Evolutionary conservation across 53 echinoderm and acorn worm genomes (phyloP).

Genomic region (Hippasteria phrygiana): DNA sequence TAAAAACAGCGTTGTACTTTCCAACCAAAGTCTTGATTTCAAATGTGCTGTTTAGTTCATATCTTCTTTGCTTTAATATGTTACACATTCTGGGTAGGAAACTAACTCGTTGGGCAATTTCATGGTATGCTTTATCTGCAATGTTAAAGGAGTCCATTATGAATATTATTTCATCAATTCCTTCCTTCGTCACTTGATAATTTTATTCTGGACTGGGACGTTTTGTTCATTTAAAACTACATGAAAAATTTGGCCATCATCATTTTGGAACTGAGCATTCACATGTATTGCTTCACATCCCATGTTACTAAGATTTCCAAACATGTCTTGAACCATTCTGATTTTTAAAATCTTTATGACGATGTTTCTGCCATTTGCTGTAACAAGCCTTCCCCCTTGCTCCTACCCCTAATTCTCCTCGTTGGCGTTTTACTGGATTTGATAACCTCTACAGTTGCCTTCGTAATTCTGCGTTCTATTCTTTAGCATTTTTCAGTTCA

Average conservation of each 20-base stretch:
- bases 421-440: constrained; percentile 10
- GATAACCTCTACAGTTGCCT: constrained; percentile 27
- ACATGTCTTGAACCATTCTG: constrained; percentile 8
- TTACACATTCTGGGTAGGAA: constrained; percentile 40
- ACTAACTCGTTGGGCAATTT: constrained; percentile 64
- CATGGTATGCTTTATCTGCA: constrained; percentile 68
- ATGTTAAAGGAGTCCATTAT: constrained; percentile 61
- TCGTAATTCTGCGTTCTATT: not conserved
- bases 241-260: constrained; percentile 10
- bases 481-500: constrained; percentile 10
- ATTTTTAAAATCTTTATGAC: constrained; percentile 20
- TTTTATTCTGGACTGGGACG: not conserved
- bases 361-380: constrained; percentile 19
- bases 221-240: constrained; percentile 9
- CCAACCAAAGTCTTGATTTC: constrained; percentile 54
- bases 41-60: constrained; percentile 53
- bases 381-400: not conserved
- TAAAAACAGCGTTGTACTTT: constrained; percentile 68
- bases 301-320: constrained; percentile 17
- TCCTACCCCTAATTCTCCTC: constrained; percentile 18
- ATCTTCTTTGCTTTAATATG: constrained; percentile 56
- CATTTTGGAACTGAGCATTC: constrained; percentile 5
- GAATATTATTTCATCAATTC: constrained; percentile 69
- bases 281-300: not conserved
- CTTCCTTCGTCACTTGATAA: constrained; percentile 20